phyloP scores from a whole-genome alignment of 2,113 vertebrate genomes.

The Microcebus tavaratra region DNA sequence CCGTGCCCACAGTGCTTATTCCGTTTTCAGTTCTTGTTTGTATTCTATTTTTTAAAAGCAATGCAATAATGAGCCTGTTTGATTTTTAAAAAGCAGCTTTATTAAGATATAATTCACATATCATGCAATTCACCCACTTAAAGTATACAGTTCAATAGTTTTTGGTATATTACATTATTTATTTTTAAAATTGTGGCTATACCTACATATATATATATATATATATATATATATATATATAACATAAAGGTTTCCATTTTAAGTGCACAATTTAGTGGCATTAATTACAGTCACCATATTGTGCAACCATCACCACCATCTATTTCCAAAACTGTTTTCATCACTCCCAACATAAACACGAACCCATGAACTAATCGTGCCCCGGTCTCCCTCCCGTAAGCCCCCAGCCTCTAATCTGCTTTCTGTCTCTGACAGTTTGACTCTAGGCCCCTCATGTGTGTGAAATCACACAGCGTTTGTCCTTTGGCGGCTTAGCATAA shows the following conservation, averaged over 20 bases:
- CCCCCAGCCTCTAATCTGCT: background rate
- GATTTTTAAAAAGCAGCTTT: background rate
- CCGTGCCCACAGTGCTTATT: rapidly evolving
- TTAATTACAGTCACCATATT: rapidly evolving
- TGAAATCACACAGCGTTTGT: rapidly evolving
- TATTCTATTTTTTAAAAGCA: background rate
- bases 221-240: rapidly evolving
- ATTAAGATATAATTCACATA: background rate
- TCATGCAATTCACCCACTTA: rapidly evolving
- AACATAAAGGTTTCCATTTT: background rate
- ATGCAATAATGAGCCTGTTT: background rate
- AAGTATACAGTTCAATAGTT: background rate
- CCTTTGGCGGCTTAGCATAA: rapidly evolving
- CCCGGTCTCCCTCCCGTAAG: rapidly evolving
- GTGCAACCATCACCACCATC: rapidly evolving
- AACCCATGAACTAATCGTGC: background rate
- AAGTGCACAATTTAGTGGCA: background rate
- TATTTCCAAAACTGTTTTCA: background rate
- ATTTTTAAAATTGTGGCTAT: background rate
- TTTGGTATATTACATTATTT: background rate
- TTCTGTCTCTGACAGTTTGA: too few relatives aligned
- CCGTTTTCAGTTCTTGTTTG: rapidly evolving
- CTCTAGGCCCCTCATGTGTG: rapidly evolving
- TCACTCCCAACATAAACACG: background rate
- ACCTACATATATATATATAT: rapidly evolving